A percentile compares a stretch with the other conserved stretches of the same genome.
These are phyloP conservation scores for Phyllopteryx taeniolatus DNA, from an alignment of 2,113 vertebrate species.

Conservation along the genomic window DNA sequence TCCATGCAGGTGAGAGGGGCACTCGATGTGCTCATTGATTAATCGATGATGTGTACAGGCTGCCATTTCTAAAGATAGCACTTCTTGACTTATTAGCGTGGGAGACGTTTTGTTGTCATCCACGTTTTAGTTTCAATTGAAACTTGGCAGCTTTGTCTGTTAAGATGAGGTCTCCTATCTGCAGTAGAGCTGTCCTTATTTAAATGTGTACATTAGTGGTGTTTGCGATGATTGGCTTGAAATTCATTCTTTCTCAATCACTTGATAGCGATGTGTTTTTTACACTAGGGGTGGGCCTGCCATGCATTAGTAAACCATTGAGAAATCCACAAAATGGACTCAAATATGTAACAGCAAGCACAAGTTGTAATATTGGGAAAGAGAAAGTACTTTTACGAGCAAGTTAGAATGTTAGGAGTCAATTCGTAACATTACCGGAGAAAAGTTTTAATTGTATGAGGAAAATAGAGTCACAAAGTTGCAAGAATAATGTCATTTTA, in stretches of 20 bases:
- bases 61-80: background rate
- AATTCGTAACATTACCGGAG: too few relatives aligned
- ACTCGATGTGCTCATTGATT: background rate
- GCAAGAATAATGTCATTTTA: too few relatives aligned
- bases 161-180: constrained; percentile 21
- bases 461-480: too few relatives aligned
- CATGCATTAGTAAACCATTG: background rate
- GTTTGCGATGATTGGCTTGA: constrained; percentile 14
- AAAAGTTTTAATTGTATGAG: too few relatives aligned
- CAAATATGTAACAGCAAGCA: too few relatives aligned
- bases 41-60: background rate
- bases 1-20: background rate
- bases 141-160: constrained; percentile 65
- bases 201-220: constrained; percentile 34
- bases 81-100: background rate
- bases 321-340: background rate
- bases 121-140: constrained; percentile 61
- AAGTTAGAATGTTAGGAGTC: background rate
- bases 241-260: constrained; percentile 18
- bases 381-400: background rate
- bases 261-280: constrained; percentile 11
- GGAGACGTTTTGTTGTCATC: background rate
- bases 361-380: too few relatives aligned
- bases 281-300: background rate
- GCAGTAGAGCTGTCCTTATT: constrained; percentile 51